phyloP scores from a whole-genome alignment of 2,888 invertebrate genomes.

The Lathronympha strigana region DNA sequence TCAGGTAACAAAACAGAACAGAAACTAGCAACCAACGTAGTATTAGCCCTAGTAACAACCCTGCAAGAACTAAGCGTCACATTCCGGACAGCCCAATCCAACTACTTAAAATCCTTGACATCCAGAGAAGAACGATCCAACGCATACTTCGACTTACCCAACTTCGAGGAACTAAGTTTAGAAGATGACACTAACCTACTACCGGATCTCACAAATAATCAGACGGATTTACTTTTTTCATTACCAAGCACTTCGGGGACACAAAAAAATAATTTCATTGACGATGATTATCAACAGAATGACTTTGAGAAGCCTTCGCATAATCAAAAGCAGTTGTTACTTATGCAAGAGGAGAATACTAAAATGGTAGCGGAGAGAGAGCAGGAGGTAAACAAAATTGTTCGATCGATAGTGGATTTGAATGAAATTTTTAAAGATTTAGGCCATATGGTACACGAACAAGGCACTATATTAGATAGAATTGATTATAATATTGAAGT shows the following conservation, averaged over 20 bases:
- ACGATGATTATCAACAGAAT: slow-evolving; percentile 80
- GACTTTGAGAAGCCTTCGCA: slow-evolving; percentile 81
- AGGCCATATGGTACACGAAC: slow-evolving; percentile 90
- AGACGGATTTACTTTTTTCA: slow-evolving; percentile 73
- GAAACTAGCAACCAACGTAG: slow-evolving; percentile 92
- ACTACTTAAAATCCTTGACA: slow-evolving; percentile 94
- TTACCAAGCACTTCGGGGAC: slow-evolving; percentile 74
- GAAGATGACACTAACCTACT: slow-evolving; percentile 74
- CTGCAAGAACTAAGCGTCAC: slow-evolving; percentile 94
- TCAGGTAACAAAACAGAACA: slow-evolving; percentile 89
- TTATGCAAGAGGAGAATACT: slow-evolving; percentile 93
- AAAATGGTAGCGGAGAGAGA: slow-evolving; percentile 90
- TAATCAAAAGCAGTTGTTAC: slow-evolving; percentile 89
- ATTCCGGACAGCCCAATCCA: slow-evolving; percentile 93
- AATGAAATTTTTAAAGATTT: slow-evolving; percentile 97
- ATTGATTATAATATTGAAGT: slow-evolving; percentile 99
- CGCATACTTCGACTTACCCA: slow-evolving; percentile 91
- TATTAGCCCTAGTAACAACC: slow-evolving; percentile 92
- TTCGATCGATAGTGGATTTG: slow-evolving; percentile 96
- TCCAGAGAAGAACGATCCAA: slow-evolving; percentile 95
- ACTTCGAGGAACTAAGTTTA: slow-evolving; percentile 84
- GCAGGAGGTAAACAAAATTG: slow-evolving; percentile 95
- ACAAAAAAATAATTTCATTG: slow-evolving; percentile 61
- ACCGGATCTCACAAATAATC: slow-evolving; percentile 72
- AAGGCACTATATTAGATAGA: slow-evolving; percentile 97